Evolutionary conservation across 2,888 invertebrate species (phyloP).

Genomic region (Incurvaria masculella): DNA sequence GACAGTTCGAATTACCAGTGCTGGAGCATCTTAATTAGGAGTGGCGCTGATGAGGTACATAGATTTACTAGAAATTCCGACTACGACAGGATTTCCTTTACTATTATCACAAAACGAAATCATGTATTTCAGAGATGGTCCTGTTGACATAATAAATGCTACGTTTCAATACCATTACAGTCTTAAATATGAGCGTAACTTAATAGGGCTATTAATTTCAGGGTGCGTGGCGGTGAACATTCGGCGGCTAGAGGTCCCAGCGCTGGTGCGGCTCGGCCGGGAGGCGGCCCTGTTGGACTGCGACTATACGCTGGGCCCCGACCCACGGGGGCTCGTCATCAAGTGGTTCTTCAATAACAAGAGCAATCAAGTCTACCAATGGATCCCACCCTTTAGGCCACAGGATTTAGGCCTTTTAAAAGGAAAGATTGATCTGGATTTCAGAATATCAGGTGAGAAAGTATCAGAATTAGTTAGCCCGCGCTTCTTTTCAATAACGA

Average conservation of each 20-base stretch:
- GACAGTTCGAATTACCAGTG: too few relatives aligned
- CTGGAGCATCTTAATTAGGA: too few relatives aligned
- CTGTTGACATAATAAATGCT: too few relatives aligned
- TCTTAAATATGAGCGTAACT: too few relatives aligned
- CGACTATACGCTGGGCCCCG: constrained; percentile 17
- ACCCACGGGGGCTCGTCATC: constrained; percentile 34
- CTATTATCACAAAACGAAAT: too few relatives aligned
- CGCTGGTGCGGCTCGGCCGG: constrained; percentile 37
- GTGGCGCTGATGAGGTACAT: too few relatives aligned
- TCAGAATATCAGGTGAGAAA: constrained; percentile 43
- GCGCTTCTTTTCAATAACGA: too few relatives aligned
- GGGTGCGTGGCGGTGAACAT: constrained; percentile 50
- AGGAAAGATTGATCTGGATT: constrained; percentile 42
- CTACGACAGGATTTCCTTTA: too few relatives aligned
- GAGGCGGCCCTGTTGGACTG: constrained; percentile 24
- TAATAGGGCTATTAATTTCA: constrained; percentile 25
- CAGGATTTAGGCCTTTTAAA: constrained; percentile 47
- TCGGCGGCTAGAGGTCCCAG: constrained; percentile 38
- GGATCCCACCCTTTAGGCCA: constrained; percentile 46
- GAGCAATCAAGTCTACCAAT: constrained; percentile 45
- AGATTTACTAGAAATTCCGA: too few relatives aligned
- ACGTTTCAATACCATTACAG: too few relatives aligned
- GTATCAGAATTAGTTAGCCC: too few relatives aligned
- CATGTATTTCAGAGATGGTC: too few relatives aligned
- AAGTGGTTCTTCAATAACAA: constrained; percentile 54